A percentile compares a stretch with the other conserved stretches of the same genome.
Evolutionary conservation across 2,113 vertebrate genomes (phyloP).

Genomic region (Pelmatolapia mariae): DNA sequence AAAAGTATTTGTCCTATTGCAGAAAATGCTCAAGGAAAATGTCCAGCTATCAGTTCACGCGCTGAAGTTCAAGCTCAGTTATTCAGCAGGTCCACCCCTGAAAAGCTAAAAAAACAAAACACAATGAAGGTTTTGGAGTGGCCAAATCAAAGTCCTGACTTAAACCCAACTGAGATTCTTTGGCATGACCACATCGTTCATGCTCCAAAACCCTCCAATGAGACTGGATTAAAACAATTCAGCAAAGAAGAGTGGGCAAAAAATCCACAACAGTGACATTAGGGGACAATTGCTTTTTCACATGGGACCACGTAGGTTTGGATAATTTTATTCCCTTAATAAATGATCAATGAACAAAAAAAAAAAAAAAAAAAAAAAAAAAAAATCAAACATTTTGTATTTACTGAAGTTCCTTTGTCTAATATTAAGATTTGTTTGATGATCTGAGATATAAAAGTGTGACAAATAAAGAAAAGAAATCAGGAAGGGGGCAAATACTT

Average conservation of each 20-base stretch:
- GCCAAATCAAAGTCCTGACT: not conserved
- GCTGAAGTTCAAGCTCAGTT: not conserved
- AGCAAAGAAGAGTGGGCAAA: not conserved
- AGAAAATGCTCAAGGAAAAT: not conserved
- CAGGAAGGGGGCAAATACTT: not conserved
- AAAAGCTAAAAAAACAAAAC: not conserved
- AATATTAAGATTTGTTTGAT: not conserved
- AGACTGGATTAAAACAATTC: not conserved
- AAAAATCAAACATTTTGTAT: not conserved
- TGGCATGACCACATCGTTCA: not conserved
- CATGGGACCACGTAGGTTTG: not conserved
- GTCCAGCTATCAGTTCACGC: rapidly evolving
- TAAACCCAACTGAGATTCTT: not conserved
- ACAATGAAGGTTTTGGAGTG: not conserved
- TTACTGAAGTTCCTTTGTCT: not conserved
- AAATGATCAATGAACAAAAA: rapidly evolving
- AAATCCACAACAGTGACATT: too few species aligned
- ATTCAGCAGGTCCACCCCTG: not conserved
- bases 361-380: not conserved
- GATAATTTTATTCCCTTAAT: not conserved
- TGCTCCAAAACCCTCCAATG: not conserved
- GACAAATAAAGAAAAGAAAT: not conserved
- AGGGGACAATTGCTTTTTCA: not conserved
- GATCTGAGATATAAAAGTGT: not conserved
- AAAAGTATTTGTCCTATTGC: not conserved